Conservation (phyloP, 2,888 invertebrate genomes). For the Theretra japonica region DNA sequence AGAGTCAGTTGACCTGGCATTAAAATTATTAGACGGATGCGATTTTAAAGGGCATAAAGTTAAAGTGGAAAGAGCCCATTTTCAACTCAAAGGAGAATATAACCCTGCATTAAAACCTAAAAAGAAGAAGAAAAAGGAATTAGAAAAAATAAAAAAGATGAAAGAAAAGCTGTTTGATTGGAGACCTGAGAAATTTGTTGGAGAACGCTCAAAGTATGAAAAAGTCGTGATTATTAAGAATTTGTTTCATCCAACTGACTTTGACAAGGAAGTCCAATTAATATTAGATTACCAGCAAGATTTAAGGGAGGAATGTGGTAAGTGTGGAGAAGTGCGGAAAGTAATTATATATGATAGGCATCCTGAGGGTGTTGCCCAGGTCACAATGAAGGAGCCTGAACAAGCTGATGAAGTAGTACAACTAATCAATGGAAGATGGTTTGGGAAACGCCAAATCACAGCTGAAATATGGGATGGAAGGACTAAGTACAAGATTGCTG, state of each 20-base stretch:
- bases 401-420: slow-evolving; percentile 96
- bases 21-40: slow-evolving; percentile 95
- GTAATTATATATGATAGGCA: slow-evolving; percentile 96
- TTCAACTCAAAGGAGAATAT: slow-evolving; percentile 96
- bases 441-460: slow-evolving; percentile 92
- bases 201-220: slow-evolving; percentile 94
- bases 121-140: slow-evolving; percentile 93
- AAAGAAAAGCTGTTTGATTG: slow-evolving; percentile 98
- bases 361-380: slow-evolving; percentile 96
- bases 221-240: slow-evolving; percentile 96
- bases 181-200: slow-evolving; percentile 96
- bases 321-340: slow-evolving; percentile 96
- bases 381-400: slow-evolving; percentile 95
- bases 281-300: slow-evolving; percentile 97
- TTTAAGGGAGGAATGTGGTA: slow-evolving; percentile 93
- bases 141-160: slow-evolving; percentile 95
- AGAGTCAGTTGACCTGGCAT: slow-evolving; percentile 97
- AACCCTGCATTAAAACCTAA: slow-evolving; percentile 97
- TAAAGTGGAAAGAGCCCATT: slow-evolving; percentile 95
- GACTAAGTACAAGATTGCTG: slow-evolving; percentile 95
- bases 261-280: slow-evolving; percentile 94
- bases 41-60: slow-evolving; percentile 91
- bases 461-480: slow-evolving; percentile 98
- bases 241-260: slow-evolving; percentile 94
- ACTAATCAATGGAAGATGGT: slow-evolving; percentile 95